Evolutionary conservation across 2,113 vertebrate genomes (phyloP).

Genomic region (Apus apus): DNA sequence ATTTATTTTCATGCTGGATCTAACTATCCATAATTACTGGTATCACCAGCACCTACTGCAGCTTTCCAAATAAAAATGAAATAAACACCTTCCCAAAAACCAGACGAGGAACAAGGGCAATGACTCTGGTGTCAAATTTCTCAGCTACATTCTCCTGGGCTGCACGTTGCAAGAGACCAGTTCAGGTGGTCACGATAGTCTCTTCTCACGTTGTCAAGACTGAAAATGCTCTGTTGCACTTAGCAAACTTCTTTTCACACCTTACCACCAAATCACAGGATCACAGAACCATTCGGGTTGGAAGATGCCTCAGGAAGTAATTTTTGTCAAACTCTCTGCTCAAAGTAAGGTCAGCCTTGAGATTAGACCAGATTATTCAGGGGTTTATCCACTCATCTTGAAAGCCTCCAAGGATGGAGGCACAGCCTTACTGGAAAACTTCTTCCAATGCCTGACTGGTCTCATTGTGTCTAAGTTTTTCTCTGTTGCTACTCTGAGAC

Average conservation of each 20-base stretch:
- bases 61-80: background rate
- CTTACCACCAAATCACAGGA: background rate
- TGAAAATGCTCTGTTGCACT: background rate
- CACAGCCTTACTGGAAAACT: background rate
- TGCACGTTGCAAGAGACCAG: background rate
- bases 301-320: background rate
- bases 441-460: background rate
- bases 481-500: background rate
- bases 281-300: background rate
- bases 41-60: background rate
- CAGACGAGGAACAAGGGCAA: background rate
- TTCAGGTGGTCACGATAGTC: too few relatives aligned
- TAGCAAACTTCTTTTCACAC: background rate
- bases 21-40: background rate
- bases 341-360: background rate
- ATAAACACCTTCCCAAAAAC: background rate
- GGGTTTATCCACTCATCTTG: background rate
- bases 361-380: background rate
- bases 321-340: background rate
- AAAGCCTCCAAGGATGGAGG: background rate
- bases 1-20: background rate
- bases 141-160: rapidly evolving
- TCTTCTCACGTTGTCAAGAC: background rate
- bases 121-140: background rate
- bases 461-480: too few relatives aligned